Base-by-base conservation (phyloP, 2,888 invertebrate species). In the Nezara viridula region DNA sequence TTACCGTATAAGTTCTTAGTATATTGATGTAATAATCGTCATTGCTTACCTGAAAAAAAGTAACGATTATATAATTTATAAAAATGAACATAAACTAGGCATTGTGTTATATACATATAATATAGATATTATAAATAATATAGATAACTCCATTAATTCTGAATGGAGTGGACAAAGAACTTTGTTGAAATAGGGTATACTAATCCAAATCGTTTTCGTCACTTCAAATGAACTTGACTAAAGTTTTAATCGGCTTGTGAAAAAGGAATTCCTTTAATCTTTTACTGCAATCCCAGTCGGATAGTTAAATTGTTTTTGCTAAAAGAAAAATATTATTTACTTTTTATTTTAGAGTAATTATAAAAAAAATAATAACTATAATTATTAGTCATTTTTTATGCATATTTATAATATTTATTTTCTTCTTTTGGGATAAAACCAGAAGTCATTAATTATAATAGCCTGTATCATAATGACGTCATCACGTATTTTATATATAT, bases 171-270 rank as follows among this genome's bases (percentile, higher is more conserved):
- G 32, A 73, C 19, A 37, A 19, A 7, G 19, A 73, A 73, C 66
- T 73, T 73, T 32, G 37, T 73, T 37, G 66, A 37, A 32, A 37
- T 37, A 37, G 66, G 66, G 21, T 73, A 37, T 37, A 32, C 66
- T 73, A 73, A 73, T 73, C 32, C 66, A 37, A 73, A 73, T 73
- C 66, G 66, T 37, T 73, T 21, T 37, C 37, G 66, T 73, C 37
- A 37, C 66, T 37, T 37, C 2, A 37, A 37, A 32, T 37, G 66
- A 73, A 73, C 32, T 73, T 19, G 32, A 73, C 66, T 37, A 73
- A 73, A 73, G 66, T 73, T 73, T 73, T 73, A 73, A 73, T 73
- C 66, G 66, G 37, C 66, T 73, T 37, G 32, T 73, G 66, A 73
- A 73, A 73, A 73, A 73, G 66, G 66, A 73, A 6, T 73, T 37